A percentile compares a stretch with the other conserved stretches of the same genome.
Conservation (phyloP, 2,797 vertebrate species). For the Telmatherina bonti region DNA sequence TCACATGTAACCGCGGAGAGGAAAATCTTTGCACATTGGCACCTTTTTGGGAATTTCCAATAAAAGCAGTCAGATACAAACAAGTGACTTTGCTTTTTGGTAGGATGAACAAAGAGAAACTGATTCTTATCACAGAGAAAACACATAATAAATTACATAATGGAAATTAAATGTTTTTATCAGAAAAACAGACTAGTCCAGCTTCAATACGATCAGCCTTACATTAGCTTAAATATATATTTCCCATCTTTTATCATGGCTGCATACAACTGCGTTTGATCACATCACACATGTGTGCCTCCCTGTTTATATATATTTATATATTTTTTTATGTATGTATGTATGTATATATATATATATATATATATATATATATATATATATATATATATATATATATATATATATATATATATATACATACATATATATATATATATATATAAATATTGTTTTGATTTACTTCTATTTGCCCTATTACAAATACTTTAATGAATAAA, state of each 20-base stretch:
- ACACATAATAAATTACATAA: not conserved
- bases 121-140: not conserved
- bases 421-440: too few species aligned
- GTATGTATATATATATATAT: too few species aligned
- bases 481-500: conserved; percentile 17
- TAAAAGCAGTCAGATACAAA: not conserved
- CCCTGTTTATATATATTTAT: conserved; percentile 12
- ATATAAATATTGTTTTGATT: conserved; percentile 1
- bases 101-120: not conserved
- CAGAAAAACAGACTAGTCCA: not conserved
- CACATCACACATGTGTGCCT: conserved; percentile 5
- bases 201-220: not conserved
- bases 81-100: not conserved
- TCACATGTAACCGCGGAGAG: not conserved
- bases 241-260: not conserved
- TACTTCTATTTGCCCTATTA: not conserved
- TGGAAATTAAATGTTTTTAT: not conserved
- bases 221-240: not conserved
- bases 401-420: too few species aligned
- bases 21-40: not conserved
- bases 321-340: too few species aligned
- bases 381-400: too few species aligned
- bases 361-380: too few species aligned
- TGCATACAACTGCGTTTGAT: not conserved
- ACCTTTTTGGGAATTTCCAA: not conserved